These are phyloP conservation scores for Odontophorus gujanensis DNA, from an alignment of 2,113 vertebrate genomes.

Conservation along the genomic window DNA sequence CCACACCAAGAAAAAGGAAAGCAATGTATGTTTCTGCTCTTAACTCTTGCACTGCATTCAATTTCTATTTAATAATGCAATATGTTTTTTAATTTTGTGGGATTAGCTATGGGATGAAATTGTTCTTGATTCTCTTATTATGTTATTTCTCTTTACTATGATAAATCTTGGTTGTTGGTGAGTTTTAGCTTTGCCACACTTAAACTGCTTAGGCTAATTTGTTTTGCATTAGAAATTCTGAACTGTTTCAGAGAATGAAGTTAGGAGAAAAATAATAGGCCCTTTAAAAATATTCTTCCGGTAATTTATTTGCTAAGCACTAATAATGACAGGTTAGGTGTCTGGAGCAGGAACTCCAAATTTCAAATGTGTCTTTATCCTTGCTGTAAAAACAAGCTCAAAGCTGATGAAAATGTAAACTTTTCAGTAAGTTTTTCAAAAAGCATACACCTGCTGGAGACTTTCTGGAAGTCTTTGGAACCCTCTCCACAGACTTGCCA, in stretches of 20 bases:
- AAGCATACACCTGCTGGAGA: not conserved
- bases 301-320: not conserved
- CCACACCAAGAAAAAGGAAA: slow-evolving; percentile 83
- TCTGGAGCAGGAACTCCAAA: not conserved
- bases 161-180: not conserved
- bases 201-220: not conserved
- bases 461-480: not conserved
- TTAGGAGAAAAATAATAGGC: not conserved
- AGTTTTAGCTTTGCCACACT: not conserved
- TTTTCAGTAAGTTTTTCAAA: not conserved
- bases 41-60: not conserved
- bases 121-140: not conserved
- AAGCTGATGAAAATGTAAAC: not conserved
- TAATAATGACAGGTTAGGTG: not conserved
- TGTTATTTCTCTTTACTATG: not conserved
- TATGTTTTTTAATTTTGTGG: not conserved
- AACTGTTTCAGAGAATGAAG: not conserved
- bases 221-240: not conserved
- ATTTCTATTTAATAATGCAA: not conserved
- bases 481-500: not conserved
- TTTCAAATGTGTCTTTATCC: not conserved
- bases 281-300: not conserved
- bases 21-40: slow-evolving; percentile 78
- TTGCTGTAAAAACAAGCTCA: not conserved
- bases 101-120: not conserved